These are phyloP conservation scores for Tetramorium simillimum DNA, from an alignment of 1,140 invertebrate species.

Conservation along the genomic window DNA sequence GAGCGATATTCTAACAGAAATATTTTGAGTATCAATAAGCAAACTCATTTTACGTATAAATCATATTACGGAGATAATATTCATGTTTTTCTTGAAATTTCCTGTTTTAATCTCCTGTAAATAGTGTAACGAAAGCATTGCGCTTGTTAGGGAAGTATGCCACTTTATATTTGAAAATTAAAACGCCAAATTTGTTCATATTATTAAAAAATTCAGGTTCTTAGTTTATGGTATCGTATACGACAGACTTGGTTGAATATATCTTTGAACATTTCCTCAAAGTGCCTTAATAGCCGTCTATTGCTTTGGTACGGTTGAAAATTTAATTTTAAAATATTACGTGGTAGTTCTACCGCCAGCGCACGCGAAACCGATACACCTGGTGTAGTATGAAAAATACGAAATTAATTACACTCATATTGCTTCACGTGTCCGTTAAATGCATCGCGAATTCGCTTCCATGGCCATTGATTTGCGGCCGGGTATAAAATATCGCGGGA, in stretches of 20 bases:
- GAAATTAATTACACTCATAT: constrained; percentile 40
- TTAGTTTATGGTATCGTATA: background rate
- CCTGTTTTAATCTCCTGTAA: background rate
- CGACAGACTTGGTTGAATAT: background rate
- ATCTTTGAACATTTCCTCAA: background rate
- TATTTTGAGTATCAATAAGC: background rate
- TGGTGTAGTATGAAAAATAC: constrained; percentile 30
- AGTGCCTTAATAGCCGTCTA: background rate
- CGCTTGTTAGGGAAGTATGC: background rate
- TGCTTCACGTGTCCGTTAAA: constrained; percentile 43
- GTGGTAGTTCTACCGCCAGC: background rate
- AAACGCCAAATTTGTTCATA: background rate
- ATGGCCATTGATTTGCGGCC: constrained; percentile 47
- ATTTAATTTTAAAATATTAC: constrained; percentile 30
- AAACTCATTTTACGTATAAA: background rate
- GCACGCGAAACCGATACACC: constrained; percentile 3
- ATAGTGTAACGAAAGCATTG: background rate
- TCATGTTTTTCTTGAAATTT: background rate
- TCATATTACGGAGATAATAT: background rate
- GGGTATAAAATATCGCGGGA: constrained; percentile 49
- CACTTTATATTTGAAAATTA: background rate
- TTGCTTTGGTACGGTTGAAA: constrained; percentile 3
- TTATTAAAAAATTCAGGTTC: background rate
- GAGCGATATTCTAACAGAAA: constrained; percentile 20
- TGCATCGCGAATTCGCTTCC: constrained; percentile 23